Evolutionary conservation across 2,113 vertebrate species (phyloP).

Genomic region (Dipodomys stephensi): DNA sequence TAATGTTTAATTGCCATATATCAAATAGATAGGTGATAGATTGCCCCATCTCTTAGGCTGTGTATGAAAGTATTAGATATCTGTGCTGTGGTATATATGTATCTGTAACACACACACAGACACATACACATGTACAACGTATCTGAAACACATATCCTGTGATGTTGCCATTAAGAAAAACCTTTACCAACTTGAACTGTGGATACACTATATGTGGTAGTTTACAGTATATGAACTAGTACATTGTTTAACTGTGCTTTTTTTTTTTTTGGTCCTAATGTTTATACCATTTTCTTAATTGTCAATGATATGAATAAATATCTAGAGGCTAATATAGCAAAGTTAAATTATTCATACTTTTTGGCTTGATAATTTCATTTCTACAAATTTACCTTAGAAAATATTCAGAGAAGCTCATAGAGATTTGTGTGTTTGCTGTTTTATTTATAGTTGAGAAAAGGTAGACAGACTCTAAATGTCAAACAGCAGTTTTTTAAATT

Average conservation of each 20-base stretch:
- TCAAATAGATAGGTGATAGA: constrained; percentile 22
- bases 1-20: constrained; percentile 40
- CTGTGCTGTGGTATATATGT: background rate
- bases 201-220: background rate
- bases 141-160: background rate
- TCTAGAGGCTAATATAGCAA: constrained; percentile 17
- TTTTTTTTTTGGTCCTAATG: background rate
- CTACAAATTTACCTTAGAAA: constrained; percentile 49
- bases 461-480: constrained; percentile 5
- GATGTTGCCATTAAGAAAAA: background rate
- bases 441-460: constrained; percentile 28
- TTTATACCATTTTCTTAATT: background rate
- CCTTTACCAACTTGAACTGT: background rate
- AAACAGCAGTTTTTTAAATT: background rate
- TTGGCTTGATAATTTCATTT: constrained; percentile 12
- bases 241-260: background rate
- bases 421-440: constrained; percentile 31
- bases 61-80: background rate
- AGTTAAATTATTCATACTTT: constrained; percentile 14
- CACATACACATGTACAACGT: no score
- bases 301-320: constrained; percentile 14
- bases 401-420: constrained; percentile 16
- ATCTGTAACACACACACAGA: background rate
- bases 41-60: constrained; percentile 3
- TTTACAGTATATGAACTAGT: background rate